Base-by-base conservation (phyloP, 2,888 invertebrate species). In the Maniola hyperantus region DNA sequence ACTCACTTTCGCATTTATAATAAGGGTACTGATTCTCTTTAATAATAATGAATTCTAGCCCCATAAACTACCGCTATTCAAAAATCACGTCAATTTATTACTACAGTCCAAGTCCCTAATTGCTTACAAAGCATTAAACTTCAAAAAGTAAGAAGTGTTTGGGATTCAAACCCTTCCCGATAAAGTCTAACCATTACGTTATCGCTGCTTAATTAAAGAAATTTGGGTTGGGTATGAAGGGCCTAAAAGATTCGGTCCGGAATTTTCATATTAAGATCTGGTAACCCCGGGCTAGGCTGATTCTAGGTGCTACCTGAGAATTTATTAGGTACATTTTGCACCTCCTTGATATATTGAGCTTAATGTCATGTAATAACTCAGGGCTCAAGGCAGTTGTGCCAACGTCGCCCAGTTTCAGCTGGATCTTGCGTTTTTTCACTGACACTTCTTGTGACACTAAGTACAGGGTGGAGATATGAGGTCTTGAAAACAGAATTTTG, bases 241-340 rank as follows among this genome's bases (percentile, higher is more conserved):
- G n/a, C n/a, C n/a, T 36, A 5, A 8, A 1, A 36, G 8, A 6
- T 36, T 8, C 4, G 36, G 15, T 48, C 48, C 48, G 2, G 0
- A 48, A 10, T 18, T 48, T 18, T 8, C 48, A 10, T 8, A 18
- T 2, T 13, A 1, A 7, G 1, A 42, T 20, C 5, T 57, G 57
- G 57, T 57, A 4, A 57, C 57, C 55, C 57, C 6, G 20, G 2
- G 6, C 57, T 57, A 57, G 57, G 57, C 53, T 11, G 53, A 58
- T 36, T 44, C 33, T 26, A 18, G 64, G 39, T 51, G 58, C 10
- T 18, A 26, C 15, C 57, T 62, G 61, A 62, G 62, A 66, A 62
- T 66, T 62, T 62, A 62, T 66, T 62, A 50, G 39, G 50, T 57
- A 57, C 51, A 62, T 62, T 55, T 46, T 62, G 42, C 48, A 66